Conservation (phyloP, 1,140 invertebrate species). For the honey bee (Apis mellifera) region Amel_HAv3.1 CM009944.2:824501-825000, state of each 20-base stretch:
- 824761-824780: background rate
- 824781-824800: background rate
- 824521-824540: background rate
- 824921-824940: background rate
- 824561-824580: constrained; percentile 15
- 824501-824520: background rate
- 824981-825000: constrained; percentile 59
- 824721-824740: constrained; percentile 8
- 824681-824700: constrained; percentile 46
- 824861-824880: constrained; percentile 29
- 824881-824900: background rate
- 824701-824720: background rate
- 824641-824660: constrained; percentile 14
- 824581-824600: background rate
- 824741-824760: constrained; percentile 15
- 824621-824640: background rate
- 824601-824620: background rate
- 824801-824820: background rate
- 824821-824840: background rate
- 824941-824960: constrained; percentile 30
- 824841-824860: constrained; percentile 28
- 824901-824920: background rate
- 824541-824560: too few relatives aligned
- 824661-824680: constrained; percentile 18
- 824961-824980: constrained; percentile 31